These are phyloP conservation scores for Dinothrombium tinctorium DNA, from an alignment of 1,140 invertebrate genomes.

Conservation along the genomic window DNA sequence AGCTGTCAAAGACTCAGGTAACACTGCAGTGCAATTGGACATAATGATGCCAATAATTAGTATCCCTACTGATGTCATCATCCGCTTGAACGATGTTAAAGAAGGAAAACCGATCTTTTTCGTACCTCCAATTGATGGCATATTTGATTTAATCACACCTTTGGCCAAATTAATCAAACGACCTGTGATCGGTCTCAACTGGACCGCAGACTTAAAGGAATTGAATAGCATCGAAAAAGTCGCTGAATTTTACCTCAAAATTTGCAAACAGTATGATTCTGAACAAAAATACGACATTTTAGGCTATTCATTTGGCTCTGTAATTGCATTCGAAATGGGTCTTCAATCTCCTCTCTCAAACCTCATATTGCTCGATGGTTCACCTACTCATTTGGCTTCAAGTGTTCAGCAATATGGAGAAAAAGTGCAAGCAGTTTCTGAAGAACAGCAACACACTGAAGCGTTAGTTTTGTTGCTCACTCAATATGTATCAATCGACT, in stretches of 20 bases:
- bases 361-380: conserved; percentile 55
- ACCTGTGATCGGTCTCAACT: conserved; percentile 72
- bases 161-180: conserved; percentile 40
- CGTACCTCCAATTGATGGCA: conserved; percentile 78
- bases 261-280: background rate
- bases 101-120: conserved; percentile 35
- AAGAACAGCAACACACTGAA: conserved; percentile 19
- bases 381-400: conserved; percentile 46
- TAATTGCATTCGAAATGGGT: conserved; percentile 75
- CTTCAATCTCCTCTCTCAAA: conserved; percentile 29
- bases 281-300: conserved; percentile 37
- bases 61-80: conserved; percentile 25
- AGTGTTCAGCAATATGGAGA: conserved; percentile 35
- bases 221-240: conserved; percentile 36
- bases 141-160: conserved; percentile 36
- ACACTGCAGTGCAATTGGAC: background rate
- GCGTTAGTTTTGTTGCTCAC: conserved; percentile 53
- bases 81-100: conserved; percentile 24
- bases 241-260: conserved; percentile 46
- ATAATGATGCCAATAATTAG: conserved; percentile 3
- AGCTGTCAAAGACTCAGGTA: background rate
- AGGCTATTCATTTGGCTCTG: conserved; percentile 82
- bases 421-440: conserved; percentile 41
- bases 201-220: conserved; percentile 38
- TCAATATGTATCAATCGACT: conserved; percentile 51